Percentiles rank a stretch among this genome's conserved stretches.
Evolutionary conservation across 2,888 invertebrate species (phyloP).

Genomic region (Phengaris arion): DNA sequence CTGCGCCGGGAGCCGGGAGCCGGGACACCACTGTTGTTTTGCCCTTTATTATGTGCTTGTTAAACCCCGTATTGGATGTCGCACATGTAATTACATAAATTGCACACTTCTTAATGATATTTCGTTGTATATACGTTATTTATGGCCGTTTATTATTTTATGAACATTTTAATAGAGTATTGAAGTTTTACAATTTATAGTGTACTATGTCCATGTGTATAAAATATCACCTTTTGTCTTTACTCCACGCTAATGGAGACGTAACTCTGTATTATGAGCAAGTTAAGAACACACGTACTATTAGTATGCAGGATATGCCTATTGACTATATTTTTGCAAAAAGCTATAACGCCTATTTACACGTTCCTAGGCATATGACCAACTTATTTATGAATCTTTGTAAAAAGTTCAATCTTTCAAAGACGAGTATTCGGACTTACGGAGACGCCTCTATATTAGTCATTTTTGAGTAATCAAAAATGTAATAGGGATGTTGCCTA

Average conservation of each 20-base stretch:
- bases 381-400: background rate
- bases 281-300: background rate
- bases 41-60: conserved; percentile 7
- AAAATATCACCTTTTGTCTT: conserved; percentile 15
- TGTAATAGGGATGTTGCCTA: no score
- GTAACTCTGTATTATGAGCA: background rate
- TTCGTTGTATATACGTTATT: background rate
- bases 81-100: conserved; percentile 23
- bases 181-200: conserved; percentile 10
- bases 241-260: background rate
- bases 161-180: conserved; percentile 23
- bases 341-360: background rate
- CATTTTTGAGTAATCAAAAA: no score
- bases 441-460: no score
- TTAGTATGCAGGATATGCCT: background rate
- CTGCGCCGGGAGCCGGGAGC: no score
- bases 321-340: background rate
- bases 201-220: background rate
- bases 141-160: background rate
- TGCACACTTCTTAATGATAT: background rate
- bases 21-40: conserved; percentile 1
- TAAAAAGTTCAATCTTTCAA: no score
- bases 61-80: conserved; percentile 21
- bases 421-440: no score
- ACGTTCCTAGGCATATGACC: background rate